These are phyloP conservation scores for Papilio xuthus DNA, from an alignment of 1,140 invertebrate genomes.

Conservation along the genomic window DNA sequence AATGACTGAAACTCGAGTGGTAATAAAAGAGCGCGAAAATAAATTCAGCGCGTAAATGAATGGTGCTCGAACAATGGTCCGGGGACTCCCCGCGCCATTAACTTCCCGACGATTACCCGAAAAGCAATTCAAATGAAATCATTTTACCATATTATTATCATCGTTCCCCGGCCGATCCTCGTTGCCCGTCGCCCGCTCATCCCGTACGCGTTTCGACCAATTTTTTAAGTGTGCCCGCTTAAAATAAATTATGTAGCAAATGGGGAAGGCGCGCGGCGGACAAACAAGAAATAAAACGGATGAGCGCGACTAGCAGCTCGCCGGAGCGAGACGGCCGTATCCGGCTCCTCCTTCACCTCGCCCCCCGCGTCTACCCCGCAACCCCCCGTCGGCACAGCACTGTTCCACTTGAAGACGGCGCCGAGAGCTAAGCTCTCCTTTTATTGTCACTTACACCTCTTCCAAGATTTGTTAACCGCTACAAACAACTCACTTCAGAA, in stretches of 20 bases:
- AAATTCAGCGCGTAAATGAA: constrained; percentile 69
- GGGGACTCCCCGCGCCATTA: constrained; percentile 63
- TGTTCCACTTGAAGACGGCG: constrained; percentile 76
- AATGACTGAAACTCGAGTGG: constrained; percentile 57
- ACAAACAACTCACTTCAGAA: constrained; percentile 51
- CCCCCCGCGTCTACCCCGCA: constrained; percentile 41
- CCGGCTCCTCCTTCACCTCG: constrained; percentile 49
- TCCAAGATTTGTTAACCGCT: constrained; percentile 70
- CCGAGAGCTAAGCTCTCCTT: constrained; percentile 76
- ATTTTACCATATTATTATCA: constrained; percentile 79
- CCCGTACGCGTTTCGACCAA: constrained; percentile 66
- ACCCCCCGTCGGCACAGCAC: constrained; percentile 11
- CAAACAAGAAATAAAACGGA: constrained; percentile 78
- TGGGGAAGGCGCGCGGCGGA: constrained; percentile 68
- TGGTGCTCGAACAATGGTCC: constrained; percentile 61
- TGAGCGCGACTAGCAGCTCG: constrained; percentile 60
- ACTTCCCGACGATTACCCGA: constrained; percentile 59
- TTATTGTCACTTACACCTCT: constrained; percentile 79
- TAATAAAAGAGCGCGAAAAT: constrained; percentile 64
- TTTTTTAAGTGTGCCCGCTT: constrained; percentile 79
- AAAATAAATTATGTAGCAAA: constrained; percentile 80
- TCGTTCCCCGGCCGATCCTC: constrained; percentile 65
- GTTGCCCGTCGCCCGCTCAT: constrained; percentile 67
- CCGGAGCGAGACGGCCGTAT: constrained; percentile 56
- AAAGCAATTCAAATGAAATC: constrained; percentile 74